phyloP scores from a whole-genome alignment of 1,140 invertebrate genomes.

The Coelopa frigida region DNA sequence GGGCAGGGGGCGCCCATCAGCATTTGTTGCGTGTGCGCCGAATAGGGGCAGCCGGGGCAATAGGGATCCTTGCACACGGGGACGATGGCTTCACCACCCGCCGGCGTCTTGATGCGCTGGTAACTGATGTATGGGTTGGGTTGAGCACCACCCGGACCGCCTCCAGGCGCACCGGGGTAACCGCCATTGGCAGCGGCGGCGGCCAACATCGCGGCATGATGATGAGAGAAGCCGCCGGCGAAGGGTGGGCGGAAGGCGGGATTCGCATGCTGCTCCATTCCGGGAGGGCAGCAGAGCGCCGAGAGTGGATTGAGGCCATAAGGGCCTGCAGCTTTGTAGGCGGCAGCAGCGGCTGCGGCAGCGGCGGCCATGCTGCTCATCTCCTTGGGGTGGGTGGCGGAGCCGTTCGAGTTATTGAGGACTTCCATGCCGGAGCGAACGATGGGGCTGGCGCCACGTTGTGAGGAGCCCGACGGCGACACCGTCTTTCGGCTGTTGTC shows the following conservation, averaged over 20 bases:
- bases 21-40: constrained; percentile 74
- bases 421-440: constrained; percentile 82
- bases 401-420: constrained; percentile 53
- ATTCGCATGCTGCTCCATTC: constrained; percentile 62
- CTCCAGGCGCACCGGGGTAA: constrained; percentile 50
- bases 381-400: constrained; percentile 59
- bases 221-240: constrained; percentile 64
- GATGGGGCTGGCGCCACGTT: constrained; percentile 66
- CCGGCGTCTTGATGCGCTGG: constrained; percentile 81
- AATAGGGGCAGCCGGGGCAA: constrained; percentile 88
- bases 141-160: constrained; percentile 42
- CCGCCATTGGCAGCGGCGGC: constrained; percentile 55
- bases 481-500: constrained; percentile 49
- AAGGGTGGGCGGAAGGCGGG: constrained; percentile 73
- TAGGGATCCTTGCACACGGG: constrained; percentile 94
- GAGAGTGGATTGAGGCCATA: constrained; percentile 55
- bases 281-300: constrained; percentile 68
- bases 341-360: constrained; percentile 49
- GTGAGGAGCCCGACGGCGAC: constrained; percentile 50
- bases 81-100: constrained; percentile 81
- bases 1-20: constrained; percentile 75
- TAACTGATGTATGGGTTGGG: constrained; percentile 76
- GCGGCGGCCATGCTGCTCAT: constrained; percentile 52
- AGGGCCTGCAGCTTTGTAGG: constrained; percentile 52
- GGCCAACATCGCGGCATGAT: constrained; percentile 56